phyloP scores from a whole-genome alignment of 2,113 vertebrate species.

The Atrichornis clamosus region DNA sequence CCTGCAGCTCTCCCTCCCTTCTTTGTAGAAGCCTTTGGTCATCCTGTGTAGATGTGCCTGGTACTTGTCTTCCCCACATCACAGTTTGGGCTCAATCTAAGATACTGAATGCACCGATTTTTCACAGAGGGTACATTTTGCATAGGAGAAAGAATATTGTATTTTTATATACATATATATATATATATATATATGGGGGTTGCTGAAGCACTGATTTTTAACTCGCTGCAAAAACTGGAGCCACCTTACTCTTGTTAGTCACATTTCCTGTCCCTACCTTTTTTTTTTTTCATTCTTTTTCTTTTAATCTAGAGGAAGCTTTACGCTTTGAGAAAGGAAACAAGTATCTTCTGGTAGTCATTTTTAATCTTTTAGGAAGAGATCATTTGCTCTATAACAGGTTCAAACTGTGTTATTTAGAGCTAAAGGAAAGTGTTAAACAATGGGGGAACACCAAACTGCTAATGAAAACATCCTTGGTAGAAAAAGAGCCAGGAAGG shows the following conservation, averaged over 20 bases:
- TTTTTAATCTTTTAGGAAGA: slow-evolving; percentile 3
- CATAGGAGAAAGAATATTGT: not conserved
- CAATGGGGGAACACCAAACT: slow-evolving; percentile 4
- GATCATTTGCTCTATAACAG: not conserved
- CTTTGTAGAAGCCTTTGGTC: not conserved
- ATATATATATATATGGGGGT: not conserved
- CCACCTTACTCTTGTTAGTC: not conserved
- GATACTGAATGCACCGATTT: not conserved
- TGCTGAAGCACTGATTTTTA: not conserved
- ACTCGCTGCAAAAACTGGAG: not conserved
- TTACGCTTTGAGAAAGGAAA: slow-evolving; percentile 12
- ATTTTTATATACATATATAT: no score
- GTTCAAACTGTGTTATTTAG: not conserved
- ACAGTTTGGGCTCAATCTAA: not conserved
- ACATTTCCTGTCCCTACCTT: not conserved
- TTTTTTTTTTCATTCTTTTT: no score
- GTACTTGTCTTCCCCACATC: not conserved
- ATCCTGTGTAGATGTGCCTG: not conserved
- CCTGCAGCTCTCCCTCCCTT: not conserved
- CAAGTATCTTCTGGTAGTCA: not conserved
- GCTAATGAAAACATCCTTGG: slow-evolving; percentile 29
- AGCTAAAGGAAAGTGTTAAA: slow-evolving; percentile 28
- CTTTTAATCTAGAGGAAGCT: not conserved
- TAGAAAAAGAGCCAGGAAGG: not conserved
- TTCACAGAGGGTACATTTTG: not conserved